These are phyloP conservation scores for Miltochrista miniata DNA, from an alignment of 2,888 invertebrate genomes.

Conservation along the genomic window DNA sequence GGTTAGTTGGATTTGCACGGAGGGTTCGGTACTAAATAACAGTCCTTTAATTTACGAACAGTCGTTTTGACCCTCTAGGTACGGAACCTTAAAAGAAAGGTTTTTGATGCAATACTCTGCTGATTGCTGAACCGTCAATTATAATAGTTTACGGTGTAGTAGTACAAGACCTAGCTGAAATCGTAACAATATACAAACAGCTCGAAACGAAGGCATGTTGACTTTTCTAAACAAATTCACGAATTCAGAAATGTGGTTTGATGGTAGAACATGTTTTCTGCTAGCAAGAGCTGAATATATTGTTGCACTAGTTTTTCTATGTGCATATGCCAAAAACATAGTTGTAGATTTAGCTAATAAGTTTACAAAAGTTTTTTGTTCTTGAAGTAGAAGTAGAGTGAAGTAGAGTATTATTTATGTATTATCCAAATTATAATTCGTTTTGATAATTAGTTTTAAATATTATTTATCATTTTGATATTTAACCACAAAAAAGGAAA, in stretches of 20 bases:
- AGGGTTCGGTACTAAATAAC: too few species aligned
- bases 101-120: slow-evolving; percentile 14
- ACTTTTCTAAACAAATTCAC: slow-evolving; percentile 30
- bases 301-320: slow-evolving; percentile 13
- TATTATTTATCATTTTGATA: too few species aligned
- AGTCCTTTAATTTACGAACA: too few species aligned
- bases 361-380: slow-evolving; percentile 8
- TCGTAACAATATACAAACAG: slow-evolving; percentile 15
- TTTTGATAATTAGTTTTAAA: too few species aligned
- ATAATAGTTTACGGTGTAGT: slow-evolving; percentile 21
- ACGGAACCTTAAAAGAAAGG: too few species aligned
- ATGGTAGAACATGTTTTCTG: background rate
- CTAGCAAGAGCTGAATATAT: slow-evolving; percentile 16
- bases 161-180: slow-evolving; percentile 21
- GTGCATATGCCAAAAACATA: slow-evolving; percentile 5
- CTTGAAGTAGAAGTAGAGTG: too few species aligned
- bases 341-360: background rate
- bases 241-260: slow-evolving; percentile 36
- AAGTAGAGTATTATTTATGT: too few species aligned
- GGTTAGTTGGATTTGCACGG: too few species aligned
- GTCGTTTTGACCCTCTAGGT: too few species aligned
- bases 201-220: slow-evolving; percentile 16
- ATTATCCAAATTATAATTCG: too few species aligned
- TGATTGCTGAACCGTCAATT: slow-evolving; percentile 20
- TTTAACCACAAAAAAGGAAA: too few species aligned